Conservation (phyloP, 2,113 vertebrate genomes). For the Dipodomys merriami region DNA sequence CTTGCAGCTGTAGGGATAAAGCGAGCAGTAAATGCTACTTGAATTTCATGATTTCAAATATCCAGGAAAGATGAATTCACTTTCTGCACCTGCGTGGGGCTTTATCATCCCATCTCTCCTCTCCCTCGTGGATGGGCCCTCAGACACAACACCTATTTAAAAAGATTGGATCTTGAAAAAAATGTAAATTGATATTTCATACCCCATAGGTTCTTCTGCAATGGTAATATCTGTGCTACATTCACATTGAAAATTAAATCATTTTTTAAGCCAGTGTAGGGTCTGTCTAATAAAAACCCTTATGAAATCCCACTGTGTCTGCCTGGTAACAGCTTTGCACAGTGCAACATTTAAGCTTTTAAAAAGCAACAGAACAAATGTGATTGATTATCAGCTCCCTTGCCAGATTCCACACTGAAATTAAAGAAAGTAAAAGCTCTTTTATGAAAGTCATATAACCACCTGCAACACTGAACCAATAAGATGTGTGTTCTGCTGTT, state of each 20-base stretch:
- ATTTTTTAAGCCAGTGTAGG: conserved; percentile 66
- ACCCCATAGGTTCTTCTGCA: conserved; percentile 72
- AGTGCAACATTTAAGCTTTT: conserved; percentile 64
- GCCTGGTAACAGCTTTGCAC: conserved; percentile 67
- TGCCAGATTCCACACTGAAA: conserved; percentile 73
- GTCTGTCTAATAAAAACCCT: conserved; percentile 56
- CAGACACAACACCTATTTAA: conserved; percentile 77
- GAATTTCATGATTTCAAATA: conserved; percentile 78
- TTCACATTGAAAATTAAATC: conserved; percentile 78
- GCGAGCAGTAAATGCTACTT: conserved; percentile 75
- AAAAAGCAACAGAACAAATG: conserved; percentile 74
- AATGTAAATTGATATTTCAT: conserved; percentile 73
- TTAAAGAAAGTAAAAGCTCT: conserved; percentile 76
- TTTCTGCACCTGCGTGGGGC: conserved; percentile 71
- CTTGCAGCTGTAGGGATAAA: conserved; percentile 77
- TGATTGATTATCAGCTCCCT: conserved; percentile 79
- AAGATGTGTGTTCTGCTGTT: conserved; percentile 65
- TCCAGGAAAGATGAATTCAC: conserved; percentile 71
- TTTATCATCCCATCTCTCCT: conserved; percentile 45
- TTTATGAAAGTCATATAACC: conserved; percentile 72
- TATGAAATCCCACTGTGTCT: conserved; percentile 62
- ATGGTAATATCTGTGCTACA: conserved; percentile 49
- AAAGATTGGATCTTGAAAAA: conserved; percentile 71
- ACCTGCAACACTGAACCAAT: conserved; percentile 75
- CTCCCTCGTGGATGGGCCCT: conserved; percentile 64